Conservation (phyloP, 2,113 vertebrate species). For the Oncorhynchus masou region DNA sequence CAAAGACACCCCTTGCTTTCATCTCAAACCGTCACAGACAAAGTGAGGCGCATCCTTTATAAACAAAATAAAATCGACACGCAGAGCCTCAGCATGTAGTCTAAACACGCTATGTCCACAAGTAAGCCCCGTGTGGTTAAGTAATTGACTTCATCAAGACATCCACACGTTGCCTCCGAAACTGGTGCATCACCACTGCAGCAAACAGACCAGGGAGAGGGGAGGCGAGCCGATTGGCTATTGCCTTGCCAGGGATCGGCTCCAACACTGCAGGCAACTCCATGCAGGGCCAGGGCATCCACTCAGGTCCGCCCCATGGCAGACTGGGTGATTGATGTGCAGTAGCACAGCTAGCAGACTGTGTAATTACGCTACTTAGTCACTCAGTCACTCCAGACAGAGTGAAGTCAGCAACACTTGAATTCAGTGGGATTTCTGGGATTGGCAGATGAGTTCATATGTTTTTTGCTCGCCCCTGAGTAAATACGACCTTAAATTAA, state of each 20-base stretch:
- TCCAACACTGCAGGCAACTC: background rate
- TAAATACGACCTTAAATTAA: constrained; percentile 38
- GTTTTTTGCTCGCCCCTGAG: constrained; percentile 25
- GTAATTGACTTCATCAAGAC: constrained; percentile 60
- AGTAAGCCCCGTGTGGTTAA: constrained; percentile 53
- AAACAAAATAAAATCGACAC: constrained; percentile 52
- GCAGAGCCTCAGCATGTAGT: constrained; percentile 44
- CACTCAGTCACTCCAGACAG: constrained; percentile 65
- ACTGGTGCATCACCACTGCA: background rate
- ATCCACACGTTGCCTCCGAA: constrained; percentile 18
- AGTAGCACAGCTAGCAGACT: constrained; percentile 64
- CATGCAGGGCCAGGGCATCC: constrained; percentile 20
- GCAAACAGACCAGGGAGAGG: background rate
- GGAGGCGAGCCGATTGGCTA: constrained; percentile 9
- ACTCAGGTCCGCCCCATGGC: constrained; percentile 43
- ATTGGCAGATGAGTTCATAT: constrained; percentile 51
- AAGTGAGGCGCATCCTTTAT: constrained; percentile 48
- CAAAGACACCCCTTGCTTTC: constrained; percentile 52
- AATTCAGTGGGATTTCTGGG: constrained; percentile 52
- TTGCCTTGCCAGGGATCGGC: background rate
- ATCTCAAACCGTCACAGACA: constrained; percentile 55
- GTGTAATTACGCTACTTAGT: constrained; percentile 73
- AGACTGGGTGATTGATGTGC: constrained; percentile 62
- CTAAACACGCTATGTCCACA: constrained; percentile 57
- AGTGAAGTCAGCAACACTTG: constrained; percentile 66